Percentiles rank a stretch among this genome's conserved stretches.
Conservation (phyloP, 2,797 vertebrate genomes). For the Momotus momota region DNA sequence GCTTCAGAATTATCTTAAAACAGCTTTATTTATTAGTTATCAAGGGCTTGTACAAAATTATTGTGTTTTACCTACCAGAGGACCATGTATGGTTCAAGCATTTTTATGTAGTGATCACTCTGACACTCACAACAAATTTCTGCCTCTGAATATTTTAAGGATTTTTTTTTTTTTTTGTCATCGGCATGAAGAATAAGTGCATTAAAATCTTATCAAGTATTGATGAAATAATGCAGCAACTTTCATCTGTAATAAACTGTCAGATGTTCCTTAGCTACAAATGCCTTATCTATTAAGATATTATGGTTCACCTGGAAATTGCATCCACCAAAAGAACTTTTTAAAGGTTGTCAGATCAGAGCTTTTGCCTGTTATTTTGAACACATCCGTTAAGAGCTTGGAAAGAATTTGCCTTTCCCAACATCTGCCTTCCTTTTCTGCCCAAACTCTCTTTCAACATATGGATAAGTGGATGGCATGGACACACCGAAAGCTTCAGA, state of each 20-base stretch:
- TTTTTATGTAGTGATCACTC: background rate
- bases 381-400: background rate
- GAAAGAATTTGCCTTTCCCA: background rate
- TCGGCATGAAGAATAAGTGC: background rate
- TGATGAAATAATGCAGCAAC: background rate
- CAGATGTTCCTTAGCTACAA: background rate
- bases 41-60: background rate
- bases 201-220: background rate
- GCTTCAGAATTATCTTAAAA: constrained; percentile 7
- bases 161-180: background rate
- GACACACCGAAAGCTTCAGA: background rate
- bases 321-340: background rate
- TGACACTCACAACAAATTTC: background rate
- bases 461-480: background rate
- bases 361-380: background rate
- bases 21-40: background rate
- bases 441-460: background rate
- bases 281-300: background rate
- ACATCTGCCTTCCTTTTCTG: background rate
- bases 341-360: background rate
- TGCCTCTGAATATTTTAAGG: background rate
- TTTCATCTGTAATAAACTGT: background rate
- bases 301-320: background rate
- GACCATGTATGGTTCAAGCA: background rate
- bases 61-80: background rate